Conservation (phyloP, 2,113 vertebrate species). For the Eolophus roseicapilla region DNA sequence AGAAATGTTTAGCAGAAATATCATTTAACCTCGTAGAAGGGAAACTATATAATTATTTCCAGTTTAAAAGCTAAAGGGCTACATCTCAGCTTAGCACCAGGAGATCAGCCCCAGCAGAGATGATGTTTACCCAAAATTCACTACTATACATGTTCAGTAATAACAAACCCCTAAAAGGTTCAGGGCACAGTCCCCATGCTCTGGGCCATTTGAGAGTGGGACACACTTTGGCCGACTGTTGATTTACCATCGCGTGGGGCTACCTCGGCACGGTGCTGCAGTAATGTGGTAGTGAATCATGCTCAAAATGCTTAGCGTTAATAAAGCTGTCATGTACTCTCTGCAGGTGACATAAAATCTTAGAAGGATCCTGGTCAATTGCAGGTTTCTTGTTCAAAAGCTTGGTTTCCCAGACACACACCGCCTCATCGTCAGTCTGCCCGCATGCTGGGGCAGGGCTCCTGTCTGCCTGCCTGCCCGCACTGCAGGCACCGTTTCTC, state of each 20-base stretch:
- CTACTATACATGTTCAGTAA: accelerated
- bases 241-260: not conserved
- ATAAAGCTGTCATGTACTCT: constrained; percentile 12
- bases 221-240: accelerated
- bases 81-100: not conserved
- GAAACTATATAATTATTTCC: not conserved
- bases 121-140: not conserved
- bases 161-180: not conserved
- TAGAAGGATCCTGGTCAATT: not conserved
- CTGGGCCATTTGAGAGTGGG: not conserved
- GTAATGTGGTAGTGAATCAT: not conserved
- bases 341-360: constrained; percentile 25
- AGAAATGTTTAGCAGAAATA: not conserved
- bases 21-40: not conserved
- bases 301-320: not conserved
- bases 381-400: not conserved
- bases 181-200: not conserved
- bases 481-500: not conserved
- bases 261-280: not conserved
- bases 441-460: not conserved
- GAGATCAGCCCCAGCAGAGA: not conserved
- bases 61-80: not conserved
- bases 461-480: not conserved
- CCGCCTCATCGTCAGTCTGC: not conserved
- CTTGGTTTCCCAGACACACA: not conserved